Percentiles rank a stretch among this genome's conserved stretches.
These are phyloP conservation scores for Vimba vimba DNA, from an alignment of 2,113 vertebrate genomes.

Conservation along the genomic window DNA sequence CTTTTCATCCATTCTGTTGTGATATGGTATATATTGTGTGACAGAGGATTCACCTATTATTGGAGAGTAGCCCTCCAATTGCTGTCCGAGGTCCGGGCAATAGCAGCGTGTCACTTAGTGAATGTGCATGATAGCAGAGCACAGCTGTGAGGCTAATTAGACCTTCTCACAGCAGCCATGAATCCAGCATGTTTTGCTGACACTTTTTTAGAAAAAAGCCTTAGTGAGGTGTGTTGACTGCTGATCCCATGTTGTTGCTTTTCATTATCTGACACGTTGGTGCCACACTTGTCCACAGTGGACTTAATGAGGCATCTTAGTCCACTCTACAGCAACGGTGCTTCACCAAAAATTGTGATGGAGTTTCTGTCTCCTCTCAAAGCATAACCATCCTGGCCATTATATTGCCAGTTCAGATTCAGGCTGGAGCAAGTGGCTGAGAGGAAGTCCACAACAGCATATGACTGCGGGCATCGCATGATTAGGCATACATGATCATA, in stretches of 20 bases:
- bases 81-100: not conserved
- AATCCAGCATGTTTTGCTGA: conserved; percentile 5
- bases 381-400: not conserved
- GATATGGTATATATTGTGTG: not conserved
- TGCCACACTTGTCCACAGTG: not conserved
- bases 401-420: not conserved
- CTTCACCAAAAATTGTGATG: not conserved
- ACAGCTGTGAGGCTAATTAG: conserved; percentile 11
- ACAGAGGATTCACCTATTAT: not conserved
- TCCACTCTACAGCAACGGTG: not conserved
- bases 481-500: not conserved
- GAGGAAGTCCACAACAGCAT: conserved; percentile 6
- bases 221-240: not conserved
- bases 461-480: not conserved
- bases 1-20: not conserved
- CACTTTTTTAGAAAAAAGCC: not conserved
- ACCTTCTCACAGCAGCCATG: not conserved
- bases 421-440: not conserved
- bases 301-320: conserved; percentile 24
- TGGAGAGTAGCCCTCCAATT: not conserved
- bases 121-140: not conserved
- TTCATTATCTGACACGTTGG: not conserved
- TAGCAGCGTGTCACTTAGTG: not conserved
- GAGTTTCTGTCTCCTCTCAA: not conserved
- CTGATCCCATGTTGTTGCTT: not conserved